Percentiles rank a stretch among this genome's conserved stretches.
Evolutionary conservation across 1,140 invertebrate genomes (phyloP).

Genomic region (Lordiphosa clarofinis): DNA sequence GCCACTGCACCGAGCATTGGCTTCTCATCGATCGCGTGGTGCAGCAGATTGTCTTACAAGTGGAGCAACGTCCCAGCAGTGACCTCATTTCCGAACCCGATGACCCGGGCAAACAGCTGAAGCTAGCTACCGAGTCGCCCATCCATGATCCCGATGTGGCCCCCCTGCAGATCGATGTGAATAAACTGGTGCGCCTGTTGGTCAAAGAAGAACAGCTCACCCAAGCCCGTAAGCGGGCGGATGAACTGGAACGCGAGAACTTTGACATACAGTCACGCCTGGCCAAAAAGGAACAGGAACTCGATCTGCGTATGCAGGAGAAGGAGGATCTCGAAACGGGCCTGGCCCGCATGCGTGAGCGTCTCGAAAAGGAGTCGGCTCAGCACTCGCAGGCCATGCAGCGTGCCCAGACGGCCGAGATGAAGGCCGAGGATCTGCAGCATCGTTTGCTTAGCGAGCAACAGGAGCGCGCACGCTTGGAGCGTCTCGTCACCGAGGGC

Average conservation of each 20-base stretch:
- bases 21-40: constrained; percentile 95
- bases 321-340: constrained; percentile 95
- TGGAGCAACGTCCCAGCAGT: constrained; percentile 80
- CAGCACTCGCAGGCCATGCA: constrained; percentile 93
- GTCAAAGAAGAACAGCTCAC: constrained; percentile 97
- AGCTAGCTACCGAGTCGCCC: constrained; percentile 40
- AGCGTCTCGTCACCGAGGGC: constrained; percentile 91
- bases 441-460: constrained; percentile 90
- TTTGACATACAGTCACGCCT: constrained; percentile 91
- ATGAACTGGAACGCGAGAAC: constrained; percentile 94
- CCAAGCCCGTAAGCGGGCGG: constrained; percentile 91
- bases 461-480: constrained; percentile 89
- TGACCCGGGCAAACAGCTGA: constrained; percentile 51
- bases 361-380: constrained; percentile 93
- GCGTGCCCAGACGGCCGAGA: constrained; percentile 87
- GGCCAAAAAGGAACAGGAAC: constrained; percentile 95
- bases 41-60: constrained; percentile 97
- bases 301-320: constrained; percentile 93
- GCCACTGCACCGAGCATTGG: constrained; percentile 93
- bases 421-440: constrained; percentile 86
- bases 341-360: constrained; percentile 90
- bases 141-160: constrained; percentile 90
- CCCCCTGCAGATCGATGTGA: constrained; percentile 93
- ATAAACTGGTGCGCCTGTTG: constrained; percentile 92
- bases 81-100: constrained; percentile 71